Conservation (phyloP, 2,797 vertebrate species). For the Mormyrus proboscirostris region DNA sequence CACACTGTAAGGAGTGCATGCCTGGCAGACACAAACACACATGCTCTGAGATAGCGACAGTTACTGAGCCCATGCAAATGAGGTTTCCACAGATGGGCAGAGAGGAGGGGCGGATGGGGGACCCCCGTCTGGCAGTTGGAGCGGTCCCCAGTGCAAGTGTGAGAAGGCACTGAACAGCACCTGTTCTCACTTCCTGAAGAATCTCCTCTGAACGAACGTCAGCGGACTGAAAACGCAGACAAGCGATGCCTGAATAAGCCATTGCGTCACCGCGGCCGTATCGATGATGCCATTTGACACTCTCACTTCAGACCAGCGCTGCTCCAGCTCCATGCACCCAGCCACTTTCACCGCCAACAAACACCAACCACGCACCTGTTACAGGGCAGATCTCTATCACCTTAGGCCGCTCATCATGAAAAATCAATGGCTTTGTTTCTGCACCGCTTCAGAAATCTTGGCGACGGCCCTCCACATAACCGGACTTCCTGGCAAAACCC, state of each 20-base stretch:
- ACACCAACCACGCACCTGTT: neutral
- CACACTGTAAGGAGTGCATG: neutral
- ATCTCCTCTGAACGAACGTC: neutral
- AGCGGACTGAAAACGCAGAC: neutral
- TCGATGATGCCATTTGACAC: neutral
- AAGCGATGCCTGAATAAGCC: neutral
- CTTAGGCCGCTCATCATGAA: neutral
- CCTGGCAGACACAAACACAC: neutral
- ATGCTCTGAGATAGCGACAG: slow-evolving; percentile 43
- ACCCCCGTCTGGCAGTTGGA: slow-evolving; percentile 39
- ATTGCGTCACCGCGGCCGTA: neutral
- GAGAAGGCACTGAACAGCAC: slow-evolving; percentile 12
- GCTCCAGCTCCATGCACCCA: neutral
- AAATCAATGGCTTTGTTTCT: neutral
- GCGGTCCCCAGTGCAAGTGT: neutral
- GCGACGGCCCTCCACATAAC: neutral
- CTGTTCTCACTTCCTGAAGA: slow-evolving; percentile 23
- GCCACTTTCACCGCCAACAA: neutral
- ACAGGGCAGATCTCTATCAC: neutral
- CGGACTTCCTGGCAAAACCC: neutral
- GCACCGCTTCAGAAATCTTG: neutral
- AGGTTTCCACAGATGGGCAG: slow-evolving; percentile 43
- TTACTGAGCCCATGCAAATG: slow-evolving; percentile 61
- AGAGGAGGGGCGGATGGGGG: slow-evolving; percentile 33
- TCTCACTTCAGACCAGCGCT: neutral